Evolutionary conservation across 2,888 invertebrate species (phyloP).

Genomic region (Aplocera efformata): DNA sequence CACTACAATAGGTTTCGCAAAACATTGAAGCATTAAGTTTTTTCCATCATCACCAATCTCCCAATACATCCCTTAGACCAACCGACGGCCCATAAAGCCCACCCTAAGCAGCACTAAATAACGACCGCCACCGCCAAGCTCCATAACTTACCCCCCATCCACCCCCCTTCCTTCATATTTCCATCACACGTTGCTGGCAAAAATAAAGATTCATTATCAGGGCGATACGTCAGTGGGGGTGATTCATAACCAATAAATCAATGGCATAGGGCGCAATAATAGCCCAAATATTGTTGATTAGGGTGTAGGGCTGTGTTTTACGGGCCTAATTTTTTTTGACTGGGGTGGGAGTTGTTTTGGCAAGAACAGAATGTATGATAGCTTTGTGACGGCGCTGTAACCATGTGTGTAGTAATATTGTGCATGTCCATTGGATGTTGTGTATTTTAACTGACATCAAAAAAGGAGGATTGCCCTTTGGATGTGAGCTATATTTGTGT

Average conservation of each 20-base stretch:
- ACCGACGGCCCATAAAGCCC: conserved; percentile 29
- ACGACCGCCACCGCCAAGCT: conserved; percentile 34
- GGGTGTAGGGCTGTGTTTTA: conserved; percentile 19
- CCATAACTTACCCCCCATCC: conserved; percentile 42
- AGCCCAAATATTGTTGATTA: conserved; percentile 67
- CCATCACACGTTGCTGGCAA: conserved; percentile 69
- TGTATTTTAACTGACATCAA: no score
- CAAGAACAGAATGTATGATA: no score
- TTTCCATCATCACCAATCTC: conserved; percentile 33
- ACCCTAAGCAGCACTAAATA: conserved; percentile 33
- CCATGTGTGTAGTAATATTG: no score
- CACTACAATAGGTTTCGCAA: conserved; percentile 8
- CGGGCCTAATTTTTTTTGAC: conserved; percentile 11
- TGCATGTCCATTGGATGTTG: no score
- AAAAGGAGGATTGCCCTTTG: no score
- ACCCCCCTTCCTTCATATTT: conserved; percentile 62
- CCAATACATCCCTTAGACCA: conserved; percentile 26
- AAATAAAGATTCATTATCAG: conserved; percentile 77
- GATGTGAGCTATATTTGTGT: no score
- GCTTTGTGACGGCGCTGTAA: no score
- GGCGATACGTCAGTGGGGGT: conserved; percentile 69
- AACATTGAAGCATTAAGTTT: conserved; percentile 4
- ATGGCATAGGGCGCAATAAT: conserved; percentile 67
- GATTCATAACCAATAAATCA: conserved; percentile 80
- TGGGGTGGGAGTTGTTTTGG: no score